Evolutionary conservation across 1,140 invertebrate genomes (phyloP).

Genomic region (Bombus confusus): DNA sequence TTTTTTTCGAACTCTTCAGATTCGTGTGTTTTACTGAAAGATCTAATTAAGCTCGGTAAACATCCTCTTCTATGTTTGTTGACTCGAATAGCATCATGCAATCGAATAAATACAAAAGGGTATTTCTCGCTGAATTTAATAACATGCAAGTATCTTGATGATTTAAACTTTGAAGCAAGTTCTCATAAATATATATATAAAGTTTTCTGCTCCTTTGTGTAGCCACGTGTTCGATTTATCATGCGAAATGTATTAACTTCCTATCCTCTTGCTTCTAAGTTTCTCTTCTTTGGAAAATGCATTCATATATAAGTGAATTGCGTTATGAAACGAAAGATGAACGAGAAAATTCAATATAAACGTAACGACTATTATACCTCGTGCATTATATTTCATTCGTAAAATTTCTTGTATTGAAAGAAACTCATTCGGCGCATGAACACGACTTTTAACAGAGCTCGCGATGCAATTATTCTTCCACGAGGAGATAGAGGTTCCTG

Average conservation of each 20-base stretch:
- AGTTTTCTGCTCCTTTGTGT: background rate
- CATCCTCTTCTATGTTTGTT: background rate
- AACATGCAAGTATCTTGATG: background rate
- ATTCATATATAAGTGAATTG: background rate
- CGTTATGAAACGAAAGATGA: background rate
- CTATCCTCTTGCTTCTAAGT: background rate
- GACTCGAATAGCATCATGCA: background rate
- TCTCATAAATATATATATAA: background rate
- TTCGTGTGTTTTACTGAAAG: background rate
- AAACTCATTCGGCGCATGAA: background rate
- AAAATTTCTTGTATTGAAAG: background rate
- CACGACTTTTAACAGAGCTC: background rate
- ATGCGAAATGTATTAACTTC: background rate
- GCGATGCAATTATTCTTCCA: background rate
- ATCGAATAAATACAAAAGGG: background rate
- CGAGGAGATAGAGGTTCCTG: background rate
- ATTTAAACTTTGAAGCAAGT: background rate
- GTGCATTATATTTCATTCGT: background rate
- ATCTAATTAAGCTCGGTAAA: slow-evolving; percentile 12
- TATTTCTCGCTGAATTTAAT: background rate
- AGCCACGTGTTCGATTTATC: background rate
- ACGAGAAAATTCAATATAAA: background rate
- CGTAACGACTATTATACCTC: background rate
- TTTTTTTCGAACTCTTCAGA: no score
- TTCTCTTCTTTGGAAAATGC: no score